A percentile compares a stretch with the other conserved stretches of the same genome.
Evolutionary conservation across 2,888 invertebrate species (phyloP).

Genomic region (Nephrocerus scutellatus): DNA sequence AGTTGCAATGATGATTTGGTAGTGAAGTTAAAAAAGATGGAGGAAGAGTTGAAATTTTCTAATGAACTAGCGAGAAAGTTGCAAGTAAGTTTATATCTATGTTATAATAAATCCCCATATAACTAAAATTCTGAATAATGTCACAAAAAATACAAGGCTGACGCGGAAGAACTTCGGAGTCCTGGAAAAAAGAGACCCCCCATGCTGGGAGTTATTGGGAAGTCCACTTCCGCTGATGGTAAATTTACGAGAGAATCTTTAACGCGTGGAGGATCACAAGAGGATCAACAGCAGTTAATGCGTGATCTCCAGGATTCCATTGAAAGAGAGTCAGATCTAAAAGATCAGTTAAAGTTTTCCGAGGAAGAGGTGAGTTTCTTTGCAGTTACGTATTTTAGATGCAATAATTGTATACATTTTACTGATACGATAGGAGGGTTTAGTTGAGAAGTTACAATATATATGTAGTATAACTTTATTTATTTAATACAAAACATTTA

Average conservation of each 20-base stretch:
- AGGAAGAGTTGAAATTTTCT: conserved; percentile 76
- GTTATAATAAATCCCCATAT: neutral
- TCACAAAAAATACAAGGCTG: conserved; percentile 27
- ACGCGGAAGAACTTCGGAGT: conserved; percentile 42
- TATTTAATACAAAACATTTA: too few relatives aligned
- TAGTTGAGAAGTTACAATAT: too few relatives aligned
- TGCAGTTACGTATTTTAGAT: conserved; percentile 3
- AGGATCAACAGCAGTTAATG: conserved; percentile 72
- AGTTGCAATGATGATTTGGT: conserved; percentile 57
- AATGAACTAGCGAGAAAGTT: conserved; percentile 65
- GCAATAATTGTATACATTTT: too few relatives aligned
- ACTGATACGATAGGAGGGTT: too few relatives aligned
- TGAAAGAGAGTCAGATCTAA: conserved; percentile 87
- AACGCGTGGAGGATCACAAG: conserved; percentile 71
- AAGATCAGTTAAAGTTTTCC: conserved; percentile 85
- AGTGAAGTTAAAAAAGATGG: conserved; percentile 69
- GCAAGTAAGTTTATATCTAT: conserved; percentile 48
- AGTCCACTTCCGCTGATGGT: conserved; percentile 57
- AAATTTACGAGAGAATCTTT: conserved; percentile 68
- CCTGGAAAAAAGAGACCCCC: conserved; percentile 54
- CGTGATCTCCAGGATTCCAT: conserved; percentile 85
- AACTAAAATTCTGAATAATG: neutral
- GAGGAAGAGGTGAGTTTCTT: conserved; percentile 72
- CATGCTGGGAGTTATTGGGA: conserved; percentile 52
- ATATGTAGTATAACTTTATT: too few relatives aligned